Conservation (phyloP, 1,140 invertebrate genomes). For the Euglossa dilemma region DNA sequence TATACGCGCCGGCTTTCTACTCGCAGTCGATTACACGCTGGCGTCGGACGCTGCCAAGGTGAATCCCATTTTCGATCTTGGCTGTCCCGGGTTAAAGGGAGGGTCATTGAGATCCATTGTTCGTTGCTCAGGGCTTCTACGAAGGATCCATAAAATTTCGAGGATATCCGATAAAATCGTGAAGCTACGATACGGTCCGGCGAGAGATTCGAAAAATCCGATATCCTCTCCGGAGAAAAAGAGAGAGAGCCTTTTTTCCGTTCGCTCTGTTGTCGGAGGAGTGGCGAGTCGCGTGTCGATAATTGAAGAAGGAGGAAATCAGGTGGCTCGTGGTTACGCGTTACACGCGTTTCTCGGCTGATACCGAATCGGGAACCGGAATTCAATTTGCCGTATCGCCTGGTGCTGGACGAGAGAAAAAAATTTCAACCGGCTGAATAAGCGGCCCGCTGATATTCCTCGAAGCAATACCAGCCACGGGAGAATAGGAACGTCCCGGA, state of each 20-base stretch:
- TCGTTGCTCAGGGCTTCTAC: neutral
- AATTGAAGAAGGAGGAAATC: constrained; percentile 5
- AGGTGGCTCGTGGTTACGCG: constrained; percentile 2
- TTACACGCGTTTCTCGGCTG: constrained; percentile 32
- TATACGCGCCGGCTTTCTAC: constrained; percentile 11
- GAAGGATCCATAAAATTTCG: constrained; percentile 6
- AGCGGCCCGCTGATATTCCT: constrained; percentile 31
- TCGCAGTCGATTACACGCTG: constrained; percentile 28
- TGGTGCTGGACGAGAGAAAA: constrained; percentile 10
- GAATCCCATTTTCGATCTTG: constrained; percentile 33
- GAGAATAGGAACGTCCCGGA: neutral
- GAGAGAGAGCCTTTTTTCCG: neutral
- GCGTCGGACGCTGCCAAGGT: constrained; percentile 8
- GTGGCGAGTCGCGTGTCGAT: neutral
- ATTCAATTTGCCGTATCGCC: constrained; percentile 46
- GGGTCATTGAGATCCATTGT: constrained; percentile 9
- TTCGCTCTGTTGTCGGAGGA: too few species aligned
- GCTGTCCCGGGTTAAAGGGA: neutral
- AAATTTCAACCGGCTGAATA: constrained; percentile 35
- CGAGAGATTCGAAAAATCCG: neutral
- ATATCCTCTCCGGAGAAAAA: neutral
- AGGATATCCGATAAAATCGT: neutral
- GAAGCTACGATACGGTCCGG: neutral
- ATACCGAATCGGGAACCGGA: constrained; percentile 39
- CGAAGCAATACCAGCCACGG: neutral